phyloP scores from a whole-genome alignment of 2,113 vertebrate species.

The Petrocephalus microphthalmus region DNA sequence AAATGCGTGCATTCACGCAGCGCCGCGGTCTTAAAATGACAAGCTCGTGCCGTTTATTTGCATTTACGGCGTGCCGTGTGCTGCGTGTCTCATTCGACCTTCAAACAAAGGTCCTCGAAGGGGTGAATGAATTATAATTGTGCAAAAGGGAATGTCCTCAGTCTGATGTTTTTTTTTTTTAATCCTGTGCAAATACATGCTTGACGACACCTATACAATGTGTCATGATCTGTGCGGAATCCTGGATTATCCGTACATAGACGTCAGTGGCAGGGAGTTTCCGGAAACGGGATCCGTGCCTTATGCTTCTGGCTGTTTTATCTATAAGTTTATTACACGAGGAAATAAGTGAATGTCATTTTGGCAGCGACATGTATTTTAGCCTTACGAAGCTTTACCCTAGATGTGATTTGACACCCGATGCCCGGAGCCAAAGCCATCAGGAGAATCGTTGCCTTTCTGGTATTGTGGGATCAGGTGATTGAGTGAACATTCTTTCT shows the following conservation, averaged over 20 bases:
- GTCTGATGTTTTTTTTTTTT: neutral
- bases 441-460: neutral
- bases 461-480: neutral
- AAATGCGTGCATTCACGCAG: neutral
- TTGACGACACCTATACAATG: neutral
- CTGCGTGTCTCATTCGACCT: neutral
- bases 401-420: neutral
- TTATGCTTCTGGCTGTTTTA: neutral
- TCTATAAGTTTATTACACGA: neutral
- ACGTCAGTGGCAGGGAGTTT: neutral
- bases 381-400: neutral
- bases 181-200: neutral
- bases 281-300: neutral
- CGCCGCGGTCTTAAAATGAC: neutral
- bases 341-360: neutral
- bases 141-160: neutral
- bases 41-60: neutral
- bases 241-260: neutral
- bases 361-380: neutral
- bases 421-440: neutral
- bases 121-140: neutral
- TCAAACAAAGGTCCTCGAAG: neutral
- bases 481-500: neutral
- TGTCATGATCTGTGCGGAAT: neutral
- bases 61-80: neutral